Conservation (phyloP, 2,113 vertebrate genomes). For the Pteruthius melanotis region DNA sequence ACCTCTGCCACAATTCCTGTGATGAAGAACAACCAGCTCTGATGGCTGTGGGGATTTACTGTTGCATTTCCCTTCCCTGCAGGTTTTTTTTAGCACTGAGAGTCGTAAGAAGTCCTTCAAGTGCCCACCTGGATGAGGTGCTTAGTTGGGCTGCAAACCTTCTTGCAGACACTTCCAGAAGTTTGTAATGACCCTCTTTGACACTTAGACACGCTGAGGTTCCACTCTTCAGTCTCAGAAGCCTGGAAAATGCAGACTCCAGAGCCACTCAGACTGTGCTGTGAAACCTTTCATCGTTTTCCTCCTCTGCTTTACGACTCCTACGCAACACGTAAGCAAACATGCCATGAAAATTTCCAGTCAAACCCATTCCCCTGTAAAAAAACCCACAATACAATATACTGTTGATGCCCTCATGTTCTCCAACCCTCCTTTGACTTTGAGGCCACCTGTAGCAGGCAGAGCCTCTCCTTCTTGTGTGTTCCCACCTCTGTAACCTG, state of each 20-base stretch:
- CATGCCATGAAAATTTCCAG: fast-evolving
- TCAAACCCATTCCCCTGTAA: background rate
- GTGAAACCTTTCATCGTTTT: background rate
- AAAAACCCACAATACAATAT: background rate
- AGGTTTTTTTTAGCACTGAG: background rate
- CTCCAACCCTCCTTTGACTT: background rate
- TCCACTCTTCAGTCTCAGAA: background rate
- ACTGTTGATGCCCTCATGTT: background rate
- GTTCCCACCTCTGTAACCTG: background rate
- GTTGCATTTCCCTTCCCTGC: background rate
- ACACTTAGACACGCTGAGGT: background rate
- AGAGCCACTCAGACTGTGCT: background rate
- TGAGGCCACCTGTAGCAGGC: background rate
- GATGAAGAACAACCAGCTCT: background rate
- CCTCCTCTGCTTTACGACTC: background rate
- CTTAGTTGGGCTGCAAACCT: background rate
- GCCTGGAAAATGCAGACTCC: background rate
- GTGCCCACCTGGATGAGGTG: background rate
- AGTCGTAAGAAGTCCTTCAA: background rate
- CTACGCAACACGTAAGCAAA: background rate
- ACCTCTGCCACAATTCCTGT: background rate
- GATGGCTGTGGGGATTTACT: background rate
- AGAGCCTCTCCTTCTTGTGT: background rate
- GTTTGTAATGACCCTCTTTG: background rate
- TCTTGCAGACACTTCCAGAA: background rate